Evolutionary conservation across 1,140 invertebrate genomes (phyloP).

Genomic region (Trachymyrmex cornetzi): DNA sequence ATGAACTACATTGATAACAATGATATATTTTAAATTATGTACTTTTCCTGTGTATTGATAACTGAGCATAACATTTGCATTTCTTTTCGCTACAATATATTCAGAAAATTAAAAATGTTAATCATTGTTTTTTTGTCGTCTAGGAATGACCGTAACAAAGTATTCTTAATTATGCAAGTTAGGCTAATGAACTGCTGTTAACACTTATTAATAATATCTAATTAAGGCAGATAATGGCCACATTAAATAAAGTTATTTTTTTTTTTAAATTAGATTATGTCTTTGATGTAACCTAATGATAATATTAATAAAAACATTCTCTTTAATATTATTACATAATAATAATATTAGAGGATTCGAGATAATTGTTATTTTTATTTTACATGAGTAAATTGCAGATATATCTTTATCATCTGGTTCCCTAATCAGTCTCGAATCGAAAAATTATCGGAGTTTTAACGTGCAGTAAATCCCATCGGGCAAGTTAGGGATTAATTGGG

Average conservation of each 20-base stretch:
- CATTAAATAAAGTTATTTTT: neutral
- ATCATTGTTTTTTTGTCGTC: neutral
- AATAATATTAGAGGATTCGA: neutral
- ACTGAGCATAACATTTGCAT: neutral
- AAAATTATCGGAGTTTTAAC: slow-evolving; percentile 17
- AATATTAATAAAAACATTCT: neutral
- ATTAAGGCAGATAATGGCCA: neutral
- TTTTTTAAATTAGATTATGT: neutral
- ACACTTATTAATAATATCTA: neutral
- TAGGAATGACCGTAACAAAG: neutral
- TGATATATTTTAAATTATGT: slow-evolving; percentile 6
- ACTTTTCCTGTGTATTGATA: neutral
- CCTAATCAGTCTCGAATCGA: neutral
- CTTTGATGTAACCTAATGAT: neutral
- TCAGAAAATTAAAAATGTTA: neutral
- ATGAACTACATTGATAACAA: slow-evolving; percentile 33
- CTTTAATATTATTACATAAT: neutral
- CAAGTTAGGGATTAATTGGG: slow-evolving; percentile 25
- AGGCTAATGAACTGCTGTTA: neutral
- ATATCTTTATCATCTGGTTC: neutral
- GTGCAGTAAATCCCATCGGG: neutral
- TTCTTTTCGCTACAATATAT: neutral
- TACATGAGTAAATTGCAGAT: neutral
- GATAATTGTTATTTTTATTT: slow-evolving; percentile 21
- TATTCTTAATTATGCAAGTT: neutral